Percentiles rank a stretch among this genome's conserved stretches.
Conservation (phyloP, 2,113 vertebrate species). For the Apus apus region DNA sequence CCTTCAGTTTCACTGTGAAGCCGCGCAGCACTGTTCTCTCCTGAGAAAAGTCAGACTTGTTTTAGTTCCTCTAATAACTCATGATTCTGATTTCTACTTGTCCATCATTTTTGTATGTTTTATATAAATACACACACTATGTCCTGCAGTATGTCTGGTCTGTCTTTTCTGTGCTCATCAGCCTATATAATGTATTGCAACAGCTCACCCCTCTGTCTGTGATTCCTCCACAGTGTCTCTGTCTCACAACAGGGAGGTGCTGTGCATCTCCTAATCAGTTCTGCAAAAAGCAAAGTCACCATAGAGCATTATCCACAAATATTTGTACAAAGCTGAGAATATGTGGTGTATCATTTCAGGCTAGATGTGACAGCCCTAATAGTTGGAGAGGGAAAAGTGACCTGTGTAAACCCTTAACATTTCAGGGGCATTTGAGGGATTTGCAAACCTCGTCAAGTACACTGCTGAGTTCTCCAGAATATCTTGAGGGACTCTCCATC, state of each 20-base stretch:
- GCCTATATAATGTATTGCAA: not conserved
- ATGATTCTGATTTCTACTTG: not conserved
- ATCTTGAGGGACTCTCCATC: not conserved
- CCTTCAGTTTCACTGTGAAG: not conserved
- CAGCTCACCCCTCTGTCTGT: rapidly evolving
- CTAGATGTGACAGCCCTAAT: not conserved
- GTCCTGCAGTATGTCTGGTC: not conserved
- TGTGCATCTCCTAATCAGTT: not conserved
- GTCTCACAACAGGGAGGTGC: not conserved
- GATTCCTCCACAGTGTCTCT: not conserved
- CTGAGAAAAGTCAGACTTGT: not conserved
- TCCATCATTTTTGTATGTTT: not conserved
- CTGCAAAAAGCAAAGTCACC: not conserved
- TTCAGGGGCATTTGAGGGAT: not conserved
- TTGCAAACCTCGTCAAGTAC: not conserved
- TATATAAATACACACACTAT: too few species aligned
- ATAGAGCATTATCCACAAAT: not conserved
- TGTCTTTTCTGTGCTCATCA: not conserved
- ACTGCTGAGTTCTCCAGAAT: not conserved
- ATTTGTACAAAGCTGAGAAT: not conserved
- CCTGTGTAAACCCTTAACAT: not conserved
- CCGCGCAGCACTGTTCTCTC: not conserved
- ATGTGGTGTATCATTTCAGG: not conserved
- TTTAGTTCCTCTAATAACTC: not conserved
- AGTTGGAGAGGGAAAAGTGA: not conserved